Base-by-base conservation (phyloP, 2,888 invertebrate species). In the Sminthurinus aureus region DNA sequence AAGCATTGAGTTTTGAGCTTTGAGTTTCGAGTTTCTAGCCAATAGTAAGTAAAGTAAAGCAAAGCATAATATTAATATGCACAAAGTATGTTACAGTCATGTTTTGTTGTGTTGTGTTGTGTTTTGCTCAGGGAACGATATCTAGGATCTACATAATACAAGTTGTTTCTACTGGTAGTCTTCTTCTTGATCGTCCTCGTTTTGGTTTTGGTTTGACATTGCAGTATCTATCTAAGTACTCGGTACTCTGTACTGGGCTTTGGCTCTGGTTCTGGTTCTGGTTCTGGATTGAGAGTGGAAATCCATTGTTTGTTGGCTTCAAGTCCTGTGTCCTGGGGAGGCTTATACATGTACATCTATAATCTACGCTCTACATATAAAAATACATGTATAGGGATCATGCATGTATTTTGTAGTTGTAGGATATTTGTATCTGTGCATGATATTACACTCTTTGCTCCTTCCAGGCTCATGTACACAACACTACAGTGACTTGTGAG, bases 1-100 rank as follows among this genome's bases (percentile, higher is more conserved):
- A 20, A 67, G 67, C n/a, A n/a, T 1, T 64, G 18, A 64, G n/a
- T n/a, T n/a, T n/a, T 8, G n/a, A 67, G 67, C 6, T 6, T 38
- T 4, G 38, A 38, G 38, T 15, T 3, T 15, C 4, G 20, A 26
- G 71, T 52, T 71, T 71, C 71, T 24, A 71, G 50, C 71, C n/a
- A 80, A 80, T 80, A 26, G 71, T 80, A 80, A 80, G 71, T 80
- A 71, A 69, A 80, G 51, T 18, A 80, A 80, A 80, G 71, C 71
- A 71, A 69, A 80, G 51, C 24, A 80, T 80, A 71, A 51, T 71
- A 80, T 80, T 24, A 66, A 24, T 26, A 58, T 58, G 58, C 58
- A 58, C 58, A 26, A 26, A 78, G 78, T 51, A 26, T 78, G 66
- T 78, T 26, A 66, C 24, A 24, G 78, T 24, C 78, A 64, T 78